phyloP scores from a whole-genome alignment of 1,140 invertebrate species.

The Sminthurinus signatus region DNA sequence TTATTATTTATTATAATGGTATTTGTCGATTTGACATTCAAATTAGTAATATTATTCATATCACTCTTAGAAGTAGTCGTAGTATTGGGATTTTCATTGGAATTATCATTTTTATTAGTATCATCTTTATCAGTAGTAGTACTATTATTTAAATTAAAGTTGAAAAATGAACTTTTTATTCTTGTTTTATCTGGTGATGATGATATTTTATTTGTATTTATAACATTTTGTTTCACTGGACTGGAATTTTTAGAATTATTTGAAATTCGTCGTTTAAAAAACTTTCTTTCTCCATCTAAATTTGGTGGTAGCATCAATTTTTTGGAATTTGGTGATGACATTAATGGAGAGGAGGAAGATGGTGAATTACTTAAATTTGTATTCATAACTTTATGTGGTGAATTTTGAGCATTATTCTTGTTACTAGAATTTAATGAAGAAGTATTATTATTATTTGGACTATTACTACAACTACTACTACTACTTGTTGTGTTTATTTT shows the following conservation, averaged over 20 bases:
- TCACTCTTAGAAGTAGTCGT: too few relatives aligned
- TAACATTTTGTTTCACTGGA: not conserved
- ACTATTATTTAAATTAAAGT: too few relatives aligned
- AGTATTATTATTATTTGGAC: not conserved
- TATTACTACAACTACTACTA: not conserved
- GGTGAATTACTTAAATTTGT: not conserved
- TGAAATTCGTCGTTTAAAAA: slow-evolving; percentile 32
- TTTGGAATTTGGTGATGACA: too few relatives aligned
- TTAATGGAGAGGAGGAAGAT: too few relatives aligned
- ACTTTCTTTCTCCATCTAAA: slow-evolving; percentile 35
- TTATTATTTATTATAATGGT: too few relatives aligned
- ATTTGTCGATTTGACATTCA: too few relatives aligned
- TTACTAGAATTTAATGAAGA: not conserved
- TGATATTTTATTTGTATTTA: not conserved
- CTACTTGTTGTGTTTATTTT: too few relatives aligned
- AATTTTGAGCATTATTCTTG: not conserved
- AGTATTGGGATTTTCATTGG: too few relatives aligned
- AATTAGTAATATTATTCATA: too few relatives aligned
- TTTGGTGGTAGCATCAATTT: slow-evolving; percentile 25
- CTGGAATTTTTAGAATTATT: not conserved
- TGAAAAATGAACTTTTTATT: too few relatives aligned
- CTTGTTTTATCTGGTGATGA: not conserved
- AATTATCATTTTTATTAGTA: not conserved
- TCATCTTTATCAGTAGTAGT: not conserved
- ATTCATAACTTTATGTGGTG: not conserved